Base-by-base conservation (phyloP, 2,797 vertebrate genomes). In the Buceros bicornis region DNA sequence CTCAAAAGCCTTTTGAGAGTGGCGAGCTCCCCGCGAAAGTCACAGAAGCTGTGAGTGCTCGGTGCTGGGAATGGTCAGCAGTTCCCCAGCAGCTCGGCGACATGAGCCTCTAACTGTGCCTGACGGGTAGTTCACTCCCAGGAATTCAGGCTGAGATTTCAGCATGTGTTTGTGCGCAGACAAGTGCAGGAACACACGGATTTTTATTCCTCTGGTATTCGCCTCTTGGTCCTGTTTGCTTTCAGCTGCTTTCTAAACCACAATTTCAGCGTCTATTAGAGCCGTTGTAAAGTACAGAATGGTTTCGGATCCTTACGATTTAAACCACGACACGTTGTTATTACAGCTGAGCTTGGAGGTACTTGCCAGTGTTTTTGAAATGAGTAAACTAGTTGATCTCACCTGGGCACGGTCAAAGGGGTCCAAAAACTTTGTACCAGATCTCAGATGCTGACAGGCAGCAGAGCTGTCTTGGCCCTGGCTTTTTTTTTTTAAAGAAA, bases 221-320 rank as follows among this genome's bases (percentile, higher is more conserved):
- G 17, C 85, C 93, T 93, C 92, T 81, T 51, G 10, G 64, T 91
- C 93, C 91, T 93, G 5, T 87, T 94, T 93, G 87, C 87, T 74
- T 57, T 66, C 77, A 20, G 72, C 87, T 74, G 3, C 74, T 95
- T 96, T 93, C 94, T 94, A 87, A 97, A 92, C 97, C 93, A 10
- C 96, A 90, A 3, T 79, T 97, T 96, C 92, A 93, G 89, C 25
- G 29, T 95, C 94, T 90, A 78, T 98, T 93, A 97, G 95, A 81
- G 97, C 91, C 76, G 96, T 60, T 92, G 91, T 94, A 90, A 97
- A 97, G 70, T 69, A 88, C 19, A 25, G 89, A 70, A 67, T 19
- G 60, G 76, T 79, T 96, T 61, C 53, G 94, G 90, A 73, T 81
- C 79, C 89, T 74, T 66, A 29, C 26, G 72, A 2, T 95, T 89